Conservation (phyloP, 2,888 invertebrate genomes). For the Caenorhabditis sp. region DNA sequence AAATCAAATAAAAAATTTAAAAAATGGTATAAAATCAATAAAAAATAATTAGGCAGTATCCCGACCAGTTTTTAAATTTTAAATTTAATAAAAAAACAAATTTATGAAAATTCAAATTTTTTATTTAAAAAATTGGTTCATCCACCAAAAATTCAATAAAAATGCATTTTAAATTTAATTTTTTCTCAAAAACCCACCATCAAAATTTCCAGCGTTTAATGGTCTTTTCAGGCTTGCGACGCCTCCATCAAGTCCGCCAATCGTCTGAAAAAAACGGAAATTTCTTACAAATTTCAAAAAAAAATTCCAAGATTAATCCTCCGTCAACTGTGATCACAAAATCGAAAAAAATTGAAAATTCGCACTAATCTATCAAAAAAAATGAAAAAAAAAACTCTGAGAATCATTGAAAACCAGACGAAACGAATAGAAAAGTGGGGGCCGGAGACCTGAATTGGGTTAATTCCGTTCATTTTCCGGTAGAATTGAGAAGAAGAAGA, state of each 20-base stretch:
- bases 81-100: no score
- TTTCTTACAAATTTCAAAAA: background rate
- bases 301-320: constrained; percentile 11
- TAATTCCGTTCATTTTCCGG: constrained; percentile 46
- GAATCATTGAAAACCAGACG: background rate
- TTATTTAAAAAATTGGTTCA: no score
- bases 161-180: background rate
- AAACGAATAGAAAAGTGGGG: background rate
- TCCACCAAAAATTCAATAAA: no score
- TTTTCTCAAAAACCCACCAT: constrained; percentile 23
- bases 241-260: constrained; percentile 35
- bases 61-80: no score
- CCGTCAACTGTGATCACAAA: background rate
- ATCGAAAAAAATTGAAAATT: background rate
- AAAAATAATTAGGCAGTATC: no score
- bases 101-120: no score
- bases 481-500: constrained; percentile 25
- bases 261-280: constrained; percentile 23
- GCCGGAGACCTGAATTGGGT: constrained; percentile 50
- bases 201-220: constrained; percentile 23
- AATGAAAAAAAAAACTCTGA: background rate
- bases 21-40: no score
- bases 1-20: no score
- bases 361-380: background rate
- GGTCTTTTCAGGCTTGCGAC: constrained; percentile 32